Conservation (phyloP, 2,888 invertebrate species). For the Deroplatys truncata region DNA sequence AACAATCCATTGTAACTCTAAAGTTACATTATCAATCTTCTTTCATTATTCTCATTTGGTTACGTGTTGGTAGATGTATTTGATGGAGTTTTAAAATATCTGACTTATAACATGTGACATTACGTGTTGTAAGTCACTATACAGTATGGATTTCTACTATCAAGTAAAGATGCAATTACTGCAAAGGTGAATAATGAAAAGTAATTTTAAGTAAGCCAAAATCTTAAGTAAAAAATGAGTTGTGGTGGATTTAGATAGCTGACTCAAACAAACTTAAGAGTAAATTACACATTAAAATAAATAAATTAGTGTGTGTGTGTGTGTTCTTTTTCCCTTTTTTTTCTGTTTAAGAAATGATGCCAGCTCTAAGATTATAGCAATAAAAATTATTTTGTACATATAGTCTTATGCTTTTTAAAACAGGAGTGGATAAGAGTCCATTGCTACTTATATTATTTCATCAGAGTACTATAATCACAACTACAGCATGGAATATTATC, state of each 20-base stretch:
- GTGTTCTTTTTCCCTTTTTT: background rate
- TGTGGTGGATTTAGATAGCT: background rate
- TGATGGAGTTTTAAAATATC: background rate
- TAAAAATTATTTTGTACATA: background rate
- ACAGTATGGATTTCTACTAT: background rate
- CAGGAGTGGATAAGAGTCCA: background rate
- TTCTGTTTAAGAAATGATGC: background rate
- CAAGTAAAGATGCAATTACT: constrained; percentile 4
- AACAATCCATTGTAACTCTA: constrained; percentile 30
- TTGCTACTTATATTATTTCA: background rate
- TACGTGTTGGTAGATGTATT: background rate
- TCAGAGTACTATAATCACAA: background rate
- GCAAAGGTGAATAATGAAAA: background rate
- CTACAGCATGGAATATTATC: background rate
- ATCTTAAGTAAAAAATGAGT: background rate
- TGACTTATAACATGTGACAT: constrained; percentile 5
- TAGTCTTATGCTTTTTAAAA: background rate
- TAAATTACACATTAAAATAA: background rate
- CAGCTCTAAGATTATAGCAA: background rate
- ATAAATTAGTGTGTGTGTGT: background rate
- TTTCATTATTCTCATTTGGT: constrained; percentile 1
- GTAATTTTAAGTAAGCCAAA: background rate
- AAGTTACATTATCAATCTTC: constrained; percentile 24
- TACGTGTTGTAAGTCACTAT: background rate
- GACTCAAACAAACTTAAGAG: background rate